A percentile compares a stretch with the other conserved stretches of the same genome.
Conservation (phyloP, 2,888 invertebrate species). For the Teleogryllus oceanicus region DNA sequence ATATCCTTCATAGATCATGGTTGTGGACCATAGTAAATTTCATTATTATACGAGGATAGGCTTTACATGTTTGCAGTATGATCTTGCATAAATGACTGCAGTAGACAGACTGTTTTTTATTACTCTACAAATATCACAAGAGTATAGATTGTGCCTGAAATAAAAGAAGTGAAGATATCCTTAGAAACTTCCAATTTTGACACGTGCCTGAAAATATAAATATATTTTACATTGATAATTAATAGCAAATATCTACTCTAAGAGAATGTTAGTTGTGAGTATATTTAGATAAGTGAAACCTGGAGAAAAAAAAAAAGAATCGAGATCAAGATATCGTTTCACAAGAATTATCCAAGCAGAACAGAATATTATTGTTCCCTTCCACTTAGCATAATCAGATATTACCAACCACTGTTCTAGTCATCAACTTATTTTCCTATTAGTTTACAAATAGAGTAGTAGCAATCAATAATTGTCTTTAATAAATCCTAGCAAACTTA, state of each 20-base stretch:
- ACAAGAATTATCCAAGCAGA: background rate
- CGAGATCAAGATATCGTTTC: background rate
- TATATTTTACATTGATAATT: background rate
- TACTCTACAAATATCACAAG: background rate
- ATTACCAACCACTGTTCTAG: background rate
- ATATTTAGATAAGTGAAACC: background rate
- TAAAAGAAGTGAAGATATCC: background rate
- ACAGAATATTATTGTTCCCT: background rate
- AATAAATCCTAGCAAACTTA: no score
- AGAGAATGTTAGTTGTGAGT: no score
- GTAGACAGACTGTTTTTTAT: background rate
- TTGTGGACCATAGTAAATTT: no score
- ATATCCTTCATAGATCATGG: no score
- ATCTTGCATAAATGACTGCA: background rate
- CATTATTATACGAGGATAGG: background rate
- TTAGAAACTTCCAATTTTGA: slow-evolving; percentile 4
- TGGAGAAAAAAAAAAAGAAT: background rate
- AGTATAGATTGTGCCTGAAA: background rate
- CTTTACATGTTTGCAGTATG: background rate
- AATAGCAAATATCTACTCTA: background rate
- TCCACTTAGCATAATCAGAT: background rate
- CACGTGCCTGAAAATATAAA: background rate
- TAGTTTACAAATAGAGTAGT: background rate
- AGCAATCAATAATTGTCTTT: no score
- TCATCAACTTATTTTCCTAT: slow-evolving; percentile 1